These are phyloP conservation scores for Pseudomyrmex cubaensis DNA, from an alignment of 1,140 invertebrate species.

Conservation along the genomic window DNA sequence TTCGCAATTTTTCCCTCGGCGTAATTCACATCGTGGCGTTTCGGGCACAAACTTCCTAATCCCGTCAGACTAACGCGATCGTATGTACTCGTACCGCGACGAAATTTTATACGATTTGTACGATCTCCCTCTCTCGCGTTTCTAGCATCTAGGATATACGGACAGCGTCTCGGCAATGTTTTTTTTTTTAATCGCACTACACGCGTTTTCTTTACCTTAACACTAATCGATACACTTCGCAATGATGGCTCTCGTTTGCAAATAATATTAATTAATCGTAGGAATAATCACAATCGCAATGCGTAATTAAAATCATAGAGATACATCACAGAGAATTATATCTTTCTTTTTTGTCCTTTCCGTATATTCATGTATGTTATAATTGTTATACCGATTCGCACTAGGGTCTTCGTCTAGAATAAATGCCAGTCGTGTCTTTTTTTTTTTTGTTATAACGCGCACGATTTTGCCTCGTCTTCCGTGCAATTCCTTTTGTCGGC, in stretches of 20 bases:
- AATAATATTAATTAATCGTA: conserved; percentile 67
- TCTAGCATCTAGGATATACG: conserved; percentile 41
- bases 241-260: conserved; percentile 39
- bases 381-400: conserved; percentile 33
- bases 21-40: background rate
- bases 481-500: conserved; percentile 4
- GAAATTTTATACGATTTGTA: conserved; percentile 45
- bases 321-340: conserved; percentile 75
- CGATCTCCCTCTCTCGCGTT: conserved; percentile 32
- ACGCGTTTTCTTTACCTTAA: conserved; percentile 48
- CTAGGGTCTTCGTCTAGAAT: conserved; percentile 27
- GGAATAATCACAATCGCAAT: conserved; percentile 54
- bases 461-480: conserved; percentile 15
- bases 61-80: conserved; percentile 30
- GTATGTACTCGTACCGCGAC: conserved; percentile 7
- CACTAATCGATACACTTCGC: conserved; percentile 50
- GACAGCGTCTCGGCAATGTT: conserved; percentile 33
- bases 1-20: background rate
- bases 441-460: background rate
- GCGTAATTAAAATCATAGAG: conserved; percentile 67
- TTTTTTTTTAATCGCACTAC: conserved; percentile 10
- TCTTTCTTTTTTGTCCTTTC: conserved; percentile 38
- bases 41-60: background rate
- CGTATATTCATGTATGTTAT: too few relatives aligned
- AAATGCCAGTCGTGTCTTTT: conserved; percentile 25